Conservation (phyloP, 1,140 invertebrate genomes). For the Pomacea maculata region DNA sequence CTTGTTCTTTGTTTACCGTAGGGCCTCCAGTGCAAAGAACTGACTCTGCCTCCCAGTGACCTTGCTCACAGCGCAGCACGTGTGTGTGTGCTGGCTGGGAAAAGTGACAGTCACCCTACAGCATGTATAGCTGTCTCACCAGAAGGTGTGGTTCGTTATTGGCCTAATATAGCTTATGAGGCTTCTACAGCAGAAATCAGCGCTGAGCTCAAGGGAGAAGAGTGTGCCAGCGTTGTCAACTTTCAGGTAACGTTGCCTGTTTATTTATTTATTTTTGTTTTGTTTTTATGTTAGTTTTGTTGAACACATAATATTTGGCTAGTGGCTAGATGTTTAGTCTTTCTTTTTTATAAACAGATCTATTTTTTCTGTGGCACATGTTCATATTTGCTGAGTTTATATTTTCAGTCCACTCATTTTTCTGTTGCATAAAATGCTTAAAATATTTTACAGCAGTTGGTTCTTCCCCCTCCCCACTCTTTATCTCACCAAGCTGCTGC, state of each 20-base stretch:
- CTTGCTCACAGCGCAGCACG: constrained; percentile 90
- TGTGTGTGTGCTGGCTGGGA: constrained; percentile 78
- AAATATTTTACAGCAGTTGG: no score
- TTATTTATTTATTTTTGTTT: no score
- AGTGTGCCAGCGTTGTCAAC: constrained; percentile 71
- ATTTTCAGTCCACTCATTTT: no score
- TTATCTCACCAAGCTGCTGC: no score
- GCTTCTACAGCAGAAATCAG: constrained; percentile 84
- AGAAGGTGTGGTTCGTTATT: constrained; percentile 90
- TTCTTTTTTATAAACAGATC: no score
- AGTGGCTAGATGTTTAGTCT: no score
- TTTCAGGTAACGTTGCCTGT: constrained; percentile 38
- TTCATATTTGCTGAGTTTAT: no score
- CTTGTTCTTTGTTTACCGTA: constrained; percentile 26
- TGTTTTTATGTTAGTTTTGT: no score
- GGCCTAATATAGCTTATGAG: constrained; percentile 89
- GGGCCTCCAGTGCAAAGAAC: constrained; percentile 76
- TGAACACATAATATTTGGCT: no score
- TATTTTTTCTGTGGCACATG: no score
- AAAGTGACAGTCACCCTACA: constrained; percentile 79
- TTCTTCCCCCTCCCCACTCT: no score
- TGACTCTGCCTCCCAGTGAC: constrained; percentile 89
- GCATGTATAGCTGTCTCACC: constrained; percentile 85
- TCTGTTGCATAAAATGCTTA: no score
- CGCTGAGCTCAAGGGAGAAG: constrained; percentile 80